Conservation (phyloP, 2,797 vertebrate genomes). For the Mallotus villosus region DNA sequence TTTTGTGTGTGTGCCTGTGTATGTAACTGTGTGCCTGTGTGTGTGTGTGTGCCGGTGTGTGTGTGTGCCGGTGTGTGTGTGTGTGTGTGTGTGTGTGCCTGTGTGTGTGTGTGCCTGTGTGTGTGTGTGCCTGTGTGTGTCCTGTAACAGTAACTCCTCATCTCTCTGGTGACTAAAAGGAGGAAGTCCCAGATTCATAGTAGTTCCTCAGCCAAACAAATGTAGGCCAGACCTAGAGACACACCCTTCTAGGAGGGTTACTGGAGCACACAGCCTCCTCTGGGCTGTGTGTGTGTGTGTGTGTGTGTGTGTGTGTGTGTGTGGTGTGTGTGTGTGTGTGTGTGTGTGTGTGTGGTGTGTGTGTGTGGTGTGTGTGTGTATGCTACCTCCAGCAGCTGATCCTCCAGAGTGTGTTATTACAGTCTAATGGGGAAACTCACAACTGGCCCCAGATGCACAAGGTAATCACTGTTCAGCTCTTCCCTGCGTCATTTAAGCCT, state of each 20-base stretch:
- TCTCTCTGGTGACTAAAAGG: not conserved
- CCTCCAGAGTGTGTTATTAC: too few species aligned
- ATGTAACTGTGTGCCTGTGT: too few species aligned
- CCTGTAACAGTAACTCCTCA: not conserved
- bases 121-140: not conserved
- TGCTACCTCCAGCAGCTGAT: not conserved
- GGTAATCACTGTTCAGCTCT: not conserved
- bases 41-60: too few species aligned
- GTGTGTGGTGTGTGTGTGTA: not conserved
- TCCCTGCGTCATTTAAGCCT: too few species aligned
- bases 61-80: too few species aligned
- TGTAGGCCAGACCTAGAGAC: conserved; percentile 30
- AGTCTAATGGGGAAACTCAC: not conserved
- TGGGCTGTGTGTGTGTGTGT: not conserved
- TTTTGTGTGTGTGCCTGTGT: not conserved
- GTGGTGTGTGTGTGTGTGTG: not conserved
- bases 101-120: conserved; percentile 3
- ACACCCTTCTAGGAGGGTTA: conserved; percentile 33
- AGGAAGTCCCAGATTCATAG: not conserved
- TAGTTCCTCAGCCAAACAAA: conserved; percentile 20
- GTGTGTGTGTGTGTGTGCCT: not conserved
- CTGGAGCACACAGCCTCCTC: conserved; percentile 21
- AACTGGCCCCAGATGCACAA: not conserved
- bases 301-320: conserved; percentile 7
- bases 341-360: not conserved